Base-by-base conservation (phyloP, 35 echinoderm and acorn worm genomes). In the Diadema setosum region DNA sequence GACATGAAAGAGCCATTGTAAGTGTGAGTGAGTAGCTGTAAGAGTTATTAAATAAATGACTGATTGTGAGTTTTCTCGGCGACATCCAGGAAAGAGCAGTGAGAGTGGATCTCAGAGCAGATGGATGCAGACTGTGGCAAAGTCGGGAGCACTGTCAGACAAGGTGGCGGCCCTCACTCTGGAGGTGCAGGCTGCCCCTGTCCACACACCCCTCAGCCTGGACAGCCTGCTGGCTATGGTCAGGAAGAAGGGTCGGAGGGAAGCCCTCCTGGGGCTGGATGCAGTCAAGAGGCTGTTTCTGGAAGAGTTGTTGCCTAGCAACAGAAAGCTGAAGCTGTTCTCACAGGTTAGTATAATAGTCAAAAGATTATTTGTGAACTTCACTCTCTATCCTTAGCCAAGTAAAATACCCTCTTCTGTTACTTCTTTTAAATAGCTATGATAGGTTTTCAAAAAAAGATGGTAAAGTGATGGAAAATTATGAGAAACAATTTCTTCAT, bases 91-190 rank as follows among this genome's bases (percentile, higher is more conserved):
- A 80, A 82, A 91, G 42, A 55, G 65, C 21, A 50, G 39, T 65
- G 83, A 92, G 3, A 56, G 73, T 1, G 88, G 84, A 42, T 64
- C 86, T 26, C 90, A 94, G 36, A 61, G 57, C 7, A 60, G 91
- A 37, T 99, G 96, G 96, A 99, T 99, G 93, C 90, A 91, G 69
- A 99, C 93, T 16, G 96, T 99, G 18, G 90, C 93, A 24, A 55
- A 70, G 61, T 92, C 96, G 46, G 96, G 96, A 7, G 92, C 91
- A 21, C 86, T 99, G 15, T 81, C 92, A 23, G 96, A 99, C 80
- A 99, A 94, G 61, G 75, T 99, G 6, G 96, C 96, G 8, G 96
- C 93, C 37, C 49, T 99, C 37, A 93, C 89, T 0, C 64, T 99
- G 14, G 59, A 90, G 90, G 91, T 94, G 15, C 96, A 99, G 58